Evolutionary conservation across 2,888 invertebrate genomes (phyloP), one percentile per base, ranked within the genome.

Genomic region (Chromoteleia sp.): DNA sequence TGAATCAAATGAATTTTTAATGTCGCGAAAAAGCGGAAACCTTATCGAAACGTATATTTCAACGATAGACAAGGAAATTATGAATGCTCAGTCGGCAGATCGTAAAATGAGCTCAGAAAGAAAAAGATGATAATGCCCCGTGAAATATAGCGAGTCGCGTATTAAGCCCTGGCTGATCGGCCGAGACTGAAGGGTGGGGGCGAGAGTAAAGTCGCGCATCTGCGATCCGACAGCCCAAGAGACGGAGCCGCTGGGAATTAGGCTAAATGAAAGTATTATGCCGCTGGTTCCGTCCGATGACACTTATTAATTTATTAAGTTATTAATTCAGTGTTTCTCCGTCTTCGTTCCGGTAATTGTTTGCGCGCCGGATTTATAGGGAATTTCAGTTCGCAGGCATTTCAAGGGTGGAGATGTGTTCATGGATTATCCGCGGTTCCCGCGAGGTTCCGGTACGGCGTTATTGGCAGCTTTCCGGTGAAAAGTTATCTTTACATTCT

Each of bases 41-140:
- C 59, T 81, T 82, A 85, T 84, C 83, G 81, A 82, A 80, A 82
- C 65, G 25, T 56, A 76, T 67, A 67, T 71, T 70, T 75, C 61
- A 75, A 15, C 76, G 84, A 79, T 80, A 83, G 84, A 84, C 83
- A 77, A 83, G 84, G 56, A 85, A 84, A 87, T 87, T 87, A 85
- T 87, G 86, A 88, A 87, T 85, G 87, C 86, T 86, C 86, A 88
- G 87, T 88, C 87, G 87, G 86, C 88, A 88, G 87, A 86, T 88
- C 88, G 87, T 88, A 87, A 87, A 88, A 86, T 84, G 84, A 87
- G 86, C 86, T 82, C 70, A 81, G 74, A 39, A 45, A 85, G 85
- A 86, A 87, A 85, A 86, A 82, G 87, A 87, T 85, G 88, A 88
- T 88, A 88, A 88, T 87, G 85, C 87, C 84, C 82, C 81, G 85